Conservation (phyloP, 2,888 invertebrate genomes). For the Pheosia gnoma region DNA sequence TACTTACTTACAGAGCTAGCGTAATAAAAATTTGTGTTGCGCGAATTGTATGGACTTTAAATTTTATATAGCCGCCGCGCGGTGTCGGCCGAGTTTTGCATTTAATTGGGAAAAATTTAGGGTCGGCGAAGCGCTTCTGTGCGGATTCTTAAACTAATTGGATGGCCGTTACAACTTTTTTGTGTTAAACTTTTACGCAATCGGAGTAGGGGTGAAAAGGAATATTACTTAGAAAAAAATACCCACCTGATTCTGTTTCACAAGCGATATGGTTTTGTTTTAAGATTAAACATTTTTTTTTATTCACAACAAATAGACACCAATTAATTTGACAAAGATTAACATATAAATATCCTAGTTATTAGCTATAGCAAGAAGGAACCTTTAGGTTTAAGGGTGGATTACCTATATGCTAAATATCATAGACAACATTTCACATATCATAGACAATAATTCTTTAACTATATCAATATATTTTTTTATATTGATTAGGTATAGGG, state of each 20-base stretch:
- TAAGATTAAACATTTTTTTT: no score
- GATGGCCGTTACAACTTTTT: constrained; percentile 80
- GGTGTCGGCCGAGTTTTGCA: constrained; percentile 77
- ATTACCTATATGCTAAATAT: no score
- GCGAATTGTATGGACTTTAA: constrained; percentile 83
- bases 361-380: no score
- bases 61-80: constrained; percentile 80
- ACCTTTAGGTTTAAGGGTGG: no score
- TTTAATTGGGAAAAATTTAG: constrained; percentile 83
- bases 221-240: constrained; percentile 37
- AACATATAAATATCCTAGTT: no score
- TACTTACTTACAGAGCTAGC: constrained; percentile 79
- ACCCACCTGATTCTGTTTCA: constrained; percentile 8
- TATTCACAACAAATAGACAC: no score
- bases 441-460: no score
- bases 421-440: no score
- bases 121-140: constrained; percentile 80
- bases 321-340: no score
- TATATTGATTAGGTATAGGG: no score
- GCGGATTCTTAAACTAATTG: constrained; percentile 82
- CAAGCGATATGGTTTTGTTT: no score
- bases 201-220: constrained; percentile 51
- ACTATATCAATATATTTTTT: no score
- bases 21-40: constrained; percentile 84
- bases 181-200: constrained; percentile 72